These are phyloP conservation scores for Drosophila pruinosa DNA, from an alignment of 1,140 invertebrate species.

Conservation along the genomic window DNA sequence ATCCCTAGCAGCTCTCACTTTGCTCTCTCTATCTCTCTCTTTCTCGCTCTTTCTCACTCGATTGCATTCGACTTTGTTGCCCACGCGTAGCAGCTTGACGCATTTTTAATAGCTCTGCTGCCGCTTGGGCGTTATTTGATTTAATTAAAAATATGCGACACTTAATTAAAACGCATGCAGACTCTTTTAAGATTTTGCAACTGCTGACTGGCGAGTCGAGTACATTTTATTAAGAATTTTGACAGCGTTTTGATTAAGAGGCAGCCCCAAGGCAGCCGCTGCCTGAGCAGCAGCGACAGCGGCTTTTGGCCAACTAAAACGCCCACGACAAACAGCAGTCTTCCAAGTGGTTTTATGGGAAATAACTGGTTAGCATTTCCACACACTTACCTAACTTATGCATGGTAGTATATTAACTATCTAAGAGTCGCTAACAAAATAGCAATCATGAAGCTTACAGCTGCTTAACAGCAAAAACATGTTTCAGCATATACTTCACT, in stretches of 20 bases:
- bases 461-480: slow-evolving; percentile 56
- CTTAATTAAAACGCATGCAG: slow-evolving; percentile 76
- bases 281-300: slow-evolving; percentile 12
- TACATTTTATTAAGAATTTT: slow-evolving; percentile 72
- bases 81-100: slow-evolving; percentile 43
- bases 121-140: slow-evolving; percentile 62
- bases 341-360: slow-evolving; percentile 21
- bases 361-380: slow-evolving; percentile 48
- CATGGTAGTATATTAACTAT: slow-evolving; percentile 3
- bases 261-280: slow-evolving; percentile 10
- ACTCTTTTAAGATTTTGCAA: slow-evolving; percentile 37
- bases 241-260: slow-evolving; percentile 76
- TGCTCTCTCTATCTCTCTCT: slow-evolving; percentile 26
- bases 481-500: slow-evolving; percentile 20
- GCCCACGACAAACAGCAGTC: slow-evolving; percentile 32
- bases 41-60: neutral
- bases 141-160: slow-evolving; percentile 75
- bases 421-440: slow-evolving; percentile 14
- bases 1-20: slow-evolving; percentile 17
- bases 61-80: slow-evolving; percentile 16
- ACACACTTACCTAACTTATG: slow-evolving; percentile 3
- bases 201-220: neutral
- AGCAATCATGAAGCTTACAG: slow-evolving; percentile 61
- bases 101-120: slow-evolving; percentile 49
- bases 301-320: slow-evolving; percentile 30